Conservation (phyloP, 2,113 vertebrate genomes). For the Bos taurus region DNA sequence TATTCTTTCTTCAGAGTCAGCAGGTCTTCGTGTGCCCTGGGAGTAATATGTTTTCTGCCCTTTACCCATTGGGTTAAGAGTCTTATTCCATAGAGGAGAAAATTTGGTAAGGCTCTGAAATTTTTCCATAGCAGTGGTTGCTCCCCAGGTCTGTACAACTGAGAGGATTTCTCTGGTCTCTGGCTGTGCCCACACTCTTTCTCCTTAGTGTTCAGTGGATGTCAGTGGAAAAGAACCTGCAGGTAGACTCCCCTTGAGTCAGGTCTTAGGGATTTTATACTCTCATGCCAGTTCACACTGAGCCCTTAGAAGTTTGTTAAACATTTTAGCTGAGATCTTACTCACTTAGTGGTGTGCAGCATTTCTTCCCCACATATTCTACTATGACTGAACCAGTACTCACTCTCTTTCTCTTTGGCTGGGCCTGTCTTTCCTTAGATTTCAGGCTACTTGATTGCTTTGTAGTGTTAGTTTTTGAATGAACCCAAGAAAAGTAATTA, state of each 20-base stretch:
- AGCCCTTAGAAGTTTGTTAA: neutral
- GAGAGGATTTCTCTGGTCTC: neutral
- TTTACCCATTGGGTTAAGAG: neutral
- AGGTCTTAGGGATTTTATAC: neutral
- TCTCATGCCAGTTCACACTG: neutral
- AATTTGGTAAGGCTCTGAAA: neutral
- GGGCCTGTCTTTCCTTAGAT: neutral
- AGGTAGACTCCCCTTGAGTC: neutral
- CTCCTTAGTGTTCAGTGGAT: neutral
- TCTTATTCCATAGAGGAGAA: neutral
- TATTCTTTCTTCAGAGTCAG: neutral
- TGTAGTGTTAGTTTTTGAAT: neutral
- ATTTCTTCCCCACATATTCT: neutral
- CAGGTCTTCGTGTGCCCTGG: neutral
- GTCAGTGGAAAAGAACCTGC: neutral
- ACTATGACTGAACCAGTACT: neutral
- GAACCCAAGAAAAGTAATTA: neutral
- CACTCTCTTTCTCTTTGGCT: neutral
- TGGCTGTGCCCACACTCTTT: neutral
- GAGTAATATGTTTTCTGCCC: neutral
- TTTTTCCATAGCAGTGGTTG: neutral
- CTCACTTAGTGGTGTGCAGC: neutral
- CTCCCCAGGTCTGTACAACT: neutral
- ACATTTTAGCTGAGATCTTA: neutral
- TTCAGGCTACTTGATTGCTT: neutral